These are phyloP conservation scores for Astreopora myriophthalma DNA, from an alignment of 64 coral and sea anemone genomes.

Conservation along the genomic window DNA sequence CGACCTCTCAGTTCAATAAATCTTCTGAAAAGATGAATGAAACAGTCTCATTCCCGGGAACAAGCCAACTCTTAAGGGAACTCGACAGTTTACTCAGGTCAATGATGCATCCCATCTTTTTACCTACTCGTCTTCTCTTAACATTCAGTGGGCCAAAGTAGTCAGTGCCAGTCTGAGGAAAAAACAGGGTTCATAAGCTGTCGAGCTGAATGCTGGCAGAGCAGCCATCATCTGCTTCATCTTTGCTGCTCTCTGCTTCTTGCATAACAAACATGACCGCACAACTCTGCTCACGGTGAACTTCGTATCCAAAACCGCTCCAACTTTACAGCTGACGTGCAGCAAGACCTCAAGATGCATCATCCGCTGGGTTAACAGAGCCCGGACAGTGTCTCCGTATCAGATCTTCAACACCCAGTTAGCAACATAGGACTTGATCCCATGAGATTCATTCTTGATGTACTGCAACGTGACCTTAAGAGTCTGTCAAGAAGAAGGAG, in stretches of 20 bases:
- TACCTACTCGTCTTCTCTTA: constrained; percentile 30
- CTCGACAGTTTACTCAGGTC: constrained; percentile 32
- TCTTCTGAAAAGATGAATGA: constrained; percentile 24
- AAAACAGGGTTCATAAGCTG: constrained; percentile 32
- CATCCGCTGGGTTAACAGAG: constrained; percentile 49
- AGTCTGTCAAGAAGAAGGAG: constrained; percentile 77
- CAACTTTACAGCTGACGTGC: not conserved
- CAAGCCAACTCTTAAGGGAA: constrained; percentile 33
- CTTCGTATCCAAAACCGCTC: constrained; percentile 40
- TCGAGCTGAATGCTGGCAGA: not conserved
- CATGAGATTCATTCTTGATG: too few species aligned
- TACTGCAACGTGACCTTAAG: constrained; percentile 61
- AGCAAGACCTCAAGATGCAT: constrained; percentile 31
- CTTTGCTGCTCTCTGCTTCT: constrained; percentile 40
- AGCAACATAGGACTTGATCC: constrained; percentile 65
- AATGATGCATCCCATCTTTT: constrained; percentile 41
- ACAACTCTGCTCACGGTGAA: constrained; percentile 24
- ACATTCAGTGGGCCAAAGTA: constrained; percentile 26
- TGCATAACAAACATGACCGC: constrained; percentile 40
- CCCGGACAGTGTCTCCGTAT: constrained; percentile 65
- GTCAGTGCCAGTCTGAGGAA: constrained; percentile 38
- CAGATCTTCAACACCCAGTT: constrained; percentile 67
- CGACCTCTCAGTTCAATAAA: too few species aligned
- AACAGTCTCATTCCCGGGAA: constrained; percentile 12
- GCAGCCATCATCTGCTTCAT: constrained; percentile 42